Evolutionary conservation across 2,113 vertebrate species (phyloP).

Genomic region (Myiozetetes cayanensis): DNA sequence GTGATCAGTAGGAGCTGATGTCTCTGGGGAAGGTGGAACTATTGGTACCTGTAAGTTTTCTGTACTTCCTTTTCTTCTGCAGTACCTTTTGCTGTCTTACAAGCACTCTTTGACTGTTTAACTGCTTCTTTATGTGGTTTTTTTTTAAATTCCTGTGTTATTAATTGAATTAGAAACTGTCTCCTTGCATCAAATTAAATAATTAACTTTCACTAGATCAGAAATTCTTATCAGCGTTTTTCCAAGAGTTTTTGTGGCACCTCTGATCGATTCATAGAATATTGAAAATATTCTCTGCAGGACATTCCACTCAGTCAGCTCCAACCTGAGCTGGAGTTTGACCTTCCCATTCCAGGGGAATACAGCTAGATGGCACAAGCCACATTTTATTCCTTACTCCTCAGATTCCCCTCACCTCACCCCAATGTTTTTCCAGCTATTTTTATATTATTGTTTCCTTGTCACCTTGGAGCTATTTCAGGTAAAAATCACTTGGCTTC

Average conservation of each 20-base stretch:
- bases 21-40: background rate
- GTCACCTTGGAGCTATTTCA: background rate
- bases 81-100: background rate
- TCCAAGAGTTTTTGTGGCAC: background rate
- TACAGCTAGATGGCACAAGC: background rate
- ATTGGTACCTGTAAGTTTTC: background rate
- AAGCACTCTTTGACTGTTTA: background rate
- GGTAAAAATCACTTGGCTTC: background rate
- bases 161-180: background rate
- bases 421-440: background rate
- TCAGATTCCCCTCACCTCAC: background rate
- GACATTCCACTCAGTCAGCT: background rate
- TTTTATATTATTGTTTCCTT: constrained; percentile 9
- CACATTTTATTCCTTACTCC: background rate
- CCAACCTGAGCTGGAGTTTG: background rate
- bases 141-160: background rate
- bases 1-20: background rate
- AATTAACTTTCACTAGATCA: background rate
- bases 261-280: background rate
- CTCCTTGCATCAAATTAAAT: background rate
- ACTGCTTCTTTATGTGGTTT: background rate
- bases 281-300: background rate
- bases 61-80: background rate
- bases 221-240: background rate
- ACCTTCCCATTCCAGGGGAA: background rate